Evolutionary conservation across 2,797 vertebrate species (phyloP).

Genomic region (Balearica regulorum): DNA sequence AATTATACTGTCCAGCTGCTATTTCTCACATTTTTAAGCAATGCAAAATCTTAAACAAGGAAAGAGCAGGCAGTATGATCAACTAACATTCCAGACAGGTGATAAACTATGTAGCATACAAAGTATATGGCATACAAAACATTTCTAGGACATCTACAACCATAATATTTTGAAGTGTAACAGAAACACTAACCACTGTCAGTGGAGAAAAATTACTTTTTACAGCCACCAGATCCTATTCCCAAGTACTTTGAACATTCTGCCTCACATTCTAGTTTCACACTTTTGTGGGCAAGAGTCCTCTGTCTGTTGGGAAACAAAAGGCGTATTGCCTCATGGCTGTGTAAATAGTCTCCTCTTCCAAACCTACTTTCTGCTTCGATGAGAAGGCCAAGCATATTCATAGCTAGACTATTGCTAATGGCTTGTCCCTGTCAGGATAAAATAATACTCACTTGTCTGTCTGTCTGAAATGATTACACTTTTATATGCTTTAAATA

Average conservation of each 20-base stretch:
- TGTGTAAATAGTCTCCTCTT: not conserved
- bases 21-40: slow-evolving; percentile 48
- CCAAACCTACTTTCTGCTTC: not conserved
- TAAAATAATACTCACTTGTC: not conserved
- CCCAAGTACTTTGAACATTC: not conserved
- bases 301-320: not conserved
- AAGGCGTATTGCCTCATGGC: not conserved
- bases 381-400: not conserved
- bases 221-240: not conserved
- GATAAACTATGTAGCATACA: not conserved
- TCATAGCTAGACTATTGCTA: not conserved
- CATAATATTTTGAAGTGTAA: not conserved
- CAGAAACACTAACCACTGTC: not conserved
- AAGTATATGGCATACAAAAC: not conserved
- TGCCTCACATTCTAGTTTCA: not conserved
- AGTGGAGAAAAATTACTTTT: not conserved
- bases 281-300: not conserved
- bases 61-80: not conserved
- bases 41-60: not conserved
- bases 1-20: slow-evolving; percentile 8
- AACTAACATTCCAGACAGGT: not conserved
- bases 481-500: not conserved
- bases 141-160: not conserved
- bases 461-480: not conserved
- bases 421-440: not conserved